phyloP scores from a whole-genome alignment of 2,797 vertebrate species.

The Darevskia mixta region DNA sequence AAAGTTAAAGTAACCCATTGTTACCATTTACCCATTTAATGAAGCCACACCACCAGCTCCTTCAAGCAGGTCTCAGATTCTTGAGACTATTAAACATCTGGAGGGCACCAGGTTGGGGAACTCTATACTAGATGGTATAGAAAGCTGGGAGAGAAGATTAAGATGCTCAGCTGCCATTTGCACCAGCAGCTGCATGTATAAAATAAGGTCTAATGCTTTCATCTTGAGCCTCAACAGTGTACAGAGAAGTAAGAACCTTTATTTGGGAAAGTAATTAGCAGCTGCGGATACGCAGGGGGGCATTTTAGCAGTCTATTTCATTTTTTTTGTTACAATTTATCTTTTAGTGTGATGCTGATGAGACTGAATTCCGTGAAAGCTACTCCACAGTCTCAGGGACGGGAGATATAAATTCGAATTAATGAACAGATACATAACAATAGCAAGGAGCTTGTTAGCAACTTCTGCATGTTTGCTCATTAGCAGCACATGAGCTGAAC shows the following conservation, averaged over 20 bases:
- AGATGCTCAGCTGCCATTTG: not conserved
- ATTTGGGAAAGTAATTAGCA: slow-evolving; percentile 7
- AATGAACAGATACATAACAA: slow-evolving; percentile 23
- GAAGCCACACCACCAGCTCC: no score
- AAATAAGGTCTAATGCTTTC: no score
- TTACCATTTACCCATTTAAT: no score
- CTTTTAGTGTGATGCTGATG: slow-evolving; percentile 8
- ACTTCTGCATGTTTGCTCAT: slow-evolving; percentile 30
- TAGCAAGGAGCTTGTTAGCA: slow-evolving; percentile 19
- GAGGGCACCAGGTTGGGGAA: no score
- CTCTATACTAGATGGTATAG: not conserved
- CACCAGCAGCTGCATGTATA: not conserved
- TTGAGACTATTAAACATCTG: no score
- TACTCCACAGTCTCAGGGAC: not conserved
- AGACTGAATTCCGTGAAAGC: not conserved
- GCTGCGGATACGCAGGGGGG: not conserved
- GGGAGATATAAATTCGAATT: slow-evolving; percentile 24
- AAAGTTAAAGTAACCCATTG: no score
- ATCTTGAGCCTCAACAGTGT: not conserved
- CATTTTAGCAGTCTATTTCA: slow-evolving; percentile 8
- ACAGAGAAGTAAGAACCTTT: not conserved
- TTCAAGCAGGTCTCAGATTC: no score
- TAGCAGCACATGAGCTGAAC: slow-evolving; percentile 12
- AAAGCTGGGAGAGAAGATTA: not conserved
- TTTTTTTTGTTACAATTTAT: not conserved